phyloP scores from a whole-genome alignment of 2,888 invertebrate genomes.

The Drosophila ochracea region DNA sequence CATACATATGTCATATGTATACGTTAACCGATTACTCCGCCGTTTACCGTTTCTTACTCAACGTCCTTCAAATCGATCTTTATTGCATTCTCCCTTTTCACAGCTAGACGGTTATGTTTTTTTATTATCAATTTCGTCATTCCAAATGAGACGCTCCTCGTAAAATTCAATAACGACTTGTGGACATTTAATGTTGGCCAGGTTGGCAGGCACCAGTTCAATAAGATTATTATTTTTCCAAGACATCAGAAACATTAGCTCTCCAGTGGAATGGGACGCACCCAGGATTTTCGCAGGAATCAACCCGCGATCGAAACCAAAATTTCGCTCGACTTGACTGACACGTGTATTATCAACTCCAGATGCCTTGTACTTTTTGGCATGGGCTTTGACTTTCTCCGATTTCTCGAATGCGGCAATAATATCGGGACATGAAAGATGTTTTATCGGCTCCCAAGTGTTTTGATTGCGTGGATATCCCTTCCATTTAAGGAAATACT shows the following conservation, averaged over 20 bases:
- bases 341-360: slow-evolving; percentile 51
- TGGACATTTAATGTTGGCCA: slow-evolving; percentile 93
- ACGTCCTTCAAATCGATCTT: not conserved
- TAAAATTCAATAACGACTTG: slow-evolving; percentile 96
- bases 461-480: slow-evolving; percentile 95
- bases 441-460: slow-evolving; percentile 98
- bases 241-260: slow-evolving; percentile 96
- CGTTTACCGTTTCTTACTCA: slow-evolving; percentile 18
- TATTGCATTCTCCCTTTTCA: not conserved
- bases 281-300: slow-evolving; percentile 93
- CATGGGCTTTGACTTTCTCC: slow-evolving; percentile 87
- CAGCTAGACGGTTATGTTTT: not conserved
- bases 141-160: slow-evolving; percentile 96
- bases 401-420: slow-evolving; percentile 94
- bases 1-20: not conserved
- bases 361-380: slow-evolving; percentile 83
- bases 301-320: slow-evolving; percentile 92
- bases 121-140: slow-evolving; percentile 26
- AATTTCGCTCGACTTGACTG: slow-evolving; percentile 44
- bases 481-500: slow-evolving; percentile 91
- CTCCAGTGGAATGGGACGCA: slow-evolving; percentile 96
- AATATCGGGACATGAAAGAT: slow-evolving; percentile 95
- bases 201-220: slow-evolving; percentile 93
- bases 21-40: not conserved
- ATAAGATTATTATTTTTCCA: slow-evolving; percentile 96